Evolutionary conservation across 2,113 vertebrate genomes (phyloP).

Genomic region (Chionis minor): DNA sequence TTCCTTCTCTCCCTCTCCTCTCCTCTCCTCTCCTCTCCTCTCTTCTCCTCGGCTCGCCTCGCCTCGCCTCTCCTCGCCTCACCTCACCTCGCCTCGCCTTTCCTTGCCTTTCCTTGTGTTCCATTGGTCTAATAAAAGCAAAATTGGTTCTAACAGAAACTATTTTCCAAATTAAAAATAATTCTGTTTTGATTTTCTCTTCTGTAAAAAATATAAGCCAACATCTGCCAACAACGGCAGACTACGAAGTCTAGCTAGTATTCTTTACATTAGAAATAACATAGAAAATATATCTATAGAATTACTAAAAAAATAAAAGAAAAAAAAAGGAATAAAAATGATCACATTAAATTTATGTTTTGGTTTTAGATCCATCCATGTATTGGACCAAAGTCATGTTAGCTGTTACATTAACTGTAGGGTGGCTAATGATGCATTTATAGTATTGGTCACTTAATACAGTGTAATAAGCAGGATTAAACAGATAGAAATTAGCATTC

Average conservation of each 20-base stretch:
- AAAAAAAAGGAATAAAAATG: neutral
- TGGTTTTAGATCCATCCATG: neutral
- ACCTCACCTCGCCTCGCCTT: too few species aligned
- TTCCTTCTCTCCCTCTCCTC: too few species aligned
- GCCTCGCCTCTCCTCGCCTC: too few species aligned
- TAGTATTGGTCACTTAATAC: neutral
- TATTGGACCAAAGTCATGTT: neutral
- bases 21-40: too few species aligned
- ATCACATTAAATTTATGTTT: neutral
- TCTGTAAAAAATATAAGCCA: neutral
- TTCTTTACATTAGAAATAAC: neutral
- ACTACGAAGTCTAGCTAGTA: neutral
- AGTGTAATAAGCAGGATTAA: neutral
- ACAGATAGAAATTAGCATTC: neutral
- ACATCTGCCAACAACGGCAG: too few species aligned
- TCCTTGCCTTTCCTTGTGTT: neutral
- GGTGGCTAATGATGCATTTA: neutral
- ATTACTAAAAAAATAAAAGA: neutral
- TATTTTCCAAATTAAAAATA: neutral
- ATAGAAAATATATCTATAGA: neutral
- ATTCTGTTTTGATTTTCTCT: neutral
- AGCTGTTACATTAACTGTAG: neutral
- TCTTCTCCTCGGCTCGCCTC: too few species aligned
- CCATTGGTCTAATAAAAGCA: neutral
- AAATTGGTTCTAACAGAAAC: neutral